phyloP scores from a whole-genome alignment of 92 coral and sea anemone species.

The Zoanthus sociatus region DNA sequence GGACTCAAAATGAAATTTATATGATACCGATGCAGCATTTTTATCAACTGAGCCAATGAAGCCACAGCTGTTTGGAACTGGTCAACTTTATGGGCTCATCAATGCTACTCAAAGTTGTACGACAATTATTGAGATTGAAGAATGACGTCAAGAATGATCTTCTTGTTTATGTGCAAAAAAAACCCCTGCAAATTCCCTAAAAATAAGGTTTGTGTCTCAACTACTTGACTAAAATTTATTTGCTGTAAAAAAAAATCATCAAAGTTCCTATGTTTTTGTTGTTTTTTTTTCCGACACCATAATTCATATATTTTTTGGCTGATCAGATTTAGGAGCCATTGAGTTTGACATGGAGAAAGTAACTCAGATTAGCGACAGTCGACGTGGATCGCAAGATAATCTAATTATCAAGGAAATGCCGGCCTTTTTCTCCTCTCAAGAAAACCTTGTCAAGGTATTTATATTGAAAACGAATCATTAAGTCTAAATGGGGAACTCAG shows the following conservation, averaged over 20 bases:
- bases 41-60: no score
- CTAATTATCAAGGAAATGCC: constrained; percentile 29
- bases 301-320: neutral
- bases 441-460: constrained; percentile 17
- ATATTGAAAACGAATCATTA: no score
- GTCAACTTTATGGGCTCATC: no score
- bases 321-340: constrained; percentile 27
- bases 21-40: no score
- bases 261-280: neutral
- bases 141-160: no score
- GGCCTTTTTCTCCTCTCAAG: neutral
- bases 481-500: no score
- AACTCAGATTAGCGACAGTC: neutral
- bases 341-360: constrained; percentile 41
- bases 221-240: neutral
- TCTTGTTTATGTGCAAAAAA: neutral
- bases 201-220: neutral
- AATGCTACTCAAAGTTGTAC: no score
- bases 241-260: neutral
- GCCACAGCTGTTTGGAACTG: no score
- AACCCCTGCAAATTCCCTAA: neutral
- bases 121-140: neutral
- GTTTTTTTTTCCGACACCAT: neutral
- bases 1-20: no score
- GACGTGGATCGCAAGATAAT: constrained; percentile 42